Evolutionary conservation across 1,140 invertebrate genomes (phyloP).

Genomic region (Sycobia sp.): DNA sequence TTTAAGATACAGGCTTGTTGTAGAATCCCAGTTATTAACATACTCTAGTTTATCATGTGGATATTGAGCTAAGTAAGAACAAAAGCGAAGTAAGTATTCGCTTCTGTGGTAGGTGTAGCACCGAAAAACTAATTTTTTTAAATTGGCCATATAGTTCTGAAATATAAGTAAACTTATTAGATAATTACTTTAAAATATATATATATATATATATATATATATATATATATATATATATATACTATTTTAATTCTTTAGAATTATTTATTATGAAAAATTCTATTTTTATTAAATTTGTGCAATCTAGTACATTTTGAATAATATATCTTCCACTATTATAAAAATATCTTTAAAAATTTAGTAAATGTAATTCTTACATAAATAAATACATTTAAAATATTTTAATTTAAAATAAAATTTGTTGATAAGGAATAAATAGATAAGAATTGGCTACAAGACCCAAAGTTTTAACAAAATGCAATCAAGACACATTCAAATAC

Average conservation of each 20-base stretch:
- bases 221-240: conserved; percentile 2
- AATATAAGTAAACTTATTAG: conserved; percentile 33
- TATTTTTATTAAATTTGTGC: background rate
- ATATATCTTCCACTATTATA: too few relatives aligned
- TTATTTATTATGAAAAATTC: conserved; percentile 4
- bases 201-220: background rate
- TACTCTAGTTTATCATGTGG: conserved; percentile 69
- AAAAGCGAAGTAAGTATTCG: conserved; percentile 73
- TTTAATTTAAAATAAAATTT: too few relatives aligned
- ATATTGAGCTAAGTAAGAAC: conserved; percentile 70
- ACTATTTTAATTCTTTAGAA: conserved; percentile 1
- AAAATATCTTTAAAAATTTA: too few relatives aligned
- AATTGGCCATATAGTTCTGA: conserved; percentile 66
- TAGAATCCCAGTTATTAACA: conserved; percentile 75
- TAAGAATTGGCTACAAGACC: too few relatives aligned
- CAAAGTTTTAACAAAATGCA: too few relatives aligned
- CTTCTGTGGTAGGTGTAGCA: conserved; percentile 77
- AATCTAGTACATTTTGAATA: too few relatives aligned
- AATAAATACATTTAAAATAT: too few relatives aligned
- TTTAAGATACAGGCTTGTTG: conserved; percentile 72
- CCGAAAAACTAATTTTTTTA: conserved; percentile 70
- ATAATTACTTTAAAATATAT: background rate
- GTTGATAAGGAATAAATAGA: too few relatives aligned
- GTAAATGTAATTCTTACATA: too few relatives aligned
- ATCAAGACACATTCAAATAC: too few relatives aligned